Evolutionary conservation across 2,797 vertebrate genomes (phyloP), one percentile per base, ranked within the genome.

Genomic region (Lycodopsis pacificus): DNA sequence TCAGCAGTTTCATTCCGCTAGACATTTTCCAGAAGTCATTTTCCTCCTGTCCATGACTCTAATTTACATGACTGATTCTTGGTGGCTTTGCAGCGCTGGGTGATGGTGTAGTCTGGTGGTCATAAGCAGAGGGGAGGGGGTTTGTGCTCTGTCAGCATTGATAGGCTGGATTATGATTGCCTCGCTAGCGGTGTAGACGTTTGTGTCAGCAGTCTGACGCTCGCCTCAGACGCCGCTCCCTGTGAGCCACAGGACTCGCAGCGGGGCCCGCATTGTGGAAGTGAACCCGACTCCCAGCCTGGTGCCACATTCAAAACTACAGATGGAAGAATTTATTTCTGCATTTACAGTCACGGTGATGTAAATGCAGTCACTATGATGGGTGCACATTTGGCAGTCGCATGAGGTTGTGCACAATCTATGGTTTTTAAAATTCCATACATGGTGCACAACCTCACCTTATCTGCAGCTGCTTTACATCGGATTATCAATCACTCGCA

Each of bases 201-300:
- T 87, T 89, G 81, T 93, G 93, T 94, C 91, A 93, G 92, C 89
- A 93, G 77, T 93, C 84, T 90, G 84, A 81, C 80, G 48, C 79
- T 77, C 17, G 82, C 88, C 80, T 83, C 85, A 79, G 76, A 88
- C 90, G 63, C 77, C 85, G 81, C 62, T 64, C 81, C 73, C 81
- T 73, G 25, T 5, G 10, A 61, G 72, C 82, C 67, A 83, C 71
- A 71, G 46, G 71, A 64, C 64, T 73, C 73, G 19, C 65, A 76
- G 54, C 25, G 48, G 73, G 81, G 71, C 82, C 82, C 77, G 64
- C 48, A 22, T 75, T 86, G 79, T 78, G 71, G 63, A 79, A 57
- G 40, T 67, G 76, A 82, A 87, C 65, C 70, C 81, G 76, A 75
- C 64, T 91, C 54, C 53, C 85, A 85, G 65, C 46, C 53, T 64